phyloP scores from a whole-genome alignment of 2,888 invertebrate genomes.

The Barypeithes pellucidus region DNA sequence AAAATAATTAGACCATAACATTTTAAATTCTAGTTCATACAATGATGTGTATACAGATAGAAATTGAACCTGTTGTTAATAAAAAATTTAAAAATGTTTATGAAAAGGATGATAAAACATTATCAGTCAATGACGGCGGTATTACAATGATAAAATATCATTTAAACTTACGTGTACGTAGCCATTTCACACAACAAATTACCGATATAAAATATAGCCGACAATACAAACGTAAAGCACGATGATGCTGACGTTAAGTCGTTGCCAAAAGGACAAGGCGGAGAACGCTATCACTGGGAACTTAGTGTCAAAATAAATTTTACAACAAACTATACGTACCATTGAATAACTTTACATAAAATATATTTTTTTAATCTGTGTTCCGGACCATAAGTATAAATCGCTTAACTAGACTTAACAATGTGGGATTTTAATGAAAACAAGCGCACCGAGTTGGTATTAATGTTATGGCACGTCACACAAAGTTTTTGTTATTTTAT shows the following conservation, averaged over 20 bases:
- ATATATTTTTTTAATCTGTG: not conserved
- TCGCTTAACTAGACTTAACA: constrained; percentile 4
- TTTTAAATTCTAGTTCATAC: not conserved
- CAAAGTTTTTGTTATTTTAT: constrained; percentile 20
- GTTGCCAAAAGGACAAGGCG: not conserved
- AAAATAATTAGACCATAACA: not conserved
- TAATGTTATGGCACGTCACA: constrained; percentile 20
- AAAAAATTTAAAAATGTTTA: not conserved
- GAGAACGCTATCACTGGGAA: not conserved
- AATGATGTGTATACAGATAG: not conserved
- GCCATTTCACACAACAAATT: not conserved
- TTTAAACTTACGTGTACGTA: not conserved
- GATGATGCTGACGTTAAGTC: not conserved
- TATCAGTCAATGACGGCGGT: constrained; percentile 11
- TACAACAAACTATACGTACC: constrained; percentile 11
- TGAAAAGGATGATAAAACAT: not conserved
- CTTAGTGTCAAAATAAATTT: not conserved
- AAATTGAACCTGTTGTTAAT: not conserved
- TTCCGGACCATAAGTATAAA: constrained; percentile 6
- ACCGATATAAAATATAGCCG: not conserved
- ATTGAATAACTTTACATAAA: constrained; percentile 1
- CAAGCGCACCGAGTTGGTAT: constrained; percentile 13
- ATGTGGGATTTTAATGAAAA: constrained; percentile 2
- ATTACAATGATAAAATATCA: not conserved
- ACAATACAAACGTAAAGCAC: not conserved